These are phyloP conservation scores for Cerastis rubricosa DNA, from an alignment of 2,888 invertebrate species.

Conservation along the genomic window DNA sequence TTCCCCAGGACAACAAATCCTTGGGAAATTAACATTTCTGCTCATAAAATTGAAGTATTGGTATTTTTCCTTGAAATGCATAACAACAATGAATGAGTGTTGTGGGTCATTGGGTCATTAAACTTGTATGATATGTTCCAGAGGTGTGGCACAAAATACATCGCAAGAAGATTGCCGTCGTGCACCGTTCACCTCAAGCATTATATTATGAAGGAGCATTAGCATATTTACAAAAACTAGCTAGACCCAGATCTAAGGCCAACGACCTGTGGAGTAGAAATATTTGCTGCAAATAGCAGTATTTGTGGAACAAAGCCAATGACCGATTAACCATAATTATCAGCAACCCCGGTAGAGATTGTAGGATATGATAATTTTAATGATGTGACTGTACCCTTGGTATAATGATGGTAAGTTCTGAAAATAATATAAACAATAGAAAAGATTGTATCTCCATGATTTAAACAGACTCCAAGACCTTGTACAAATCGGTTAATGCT, in stretches of 20 bases:
- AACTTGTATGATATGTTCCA: conserved; percentile 51
- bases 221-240: conserved; percentile 72
- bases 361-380: conserved; percentile 32
- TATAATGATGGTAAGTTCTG: conserved; percentile 25
- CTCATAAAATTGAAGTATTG: not conserved
- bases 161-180: conserved; percentile 67
- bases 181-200: conserved; percentile 68
- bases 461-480: conserved; percentile 59
- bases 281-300: conserved; percentile 40
- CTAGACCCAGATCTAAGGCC: conserved; percentile 65
- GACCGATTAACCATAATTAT: conserved; percentile 51
- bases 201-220: conserved; percentile 67
- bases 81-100: conserved; percentile 11
- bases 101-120: conserved; percentile 70
- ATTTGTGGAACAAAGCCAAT: conserved; percentile 39
- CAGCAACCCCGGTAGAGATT: conserved; percentile 54
- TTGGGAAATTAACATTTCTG: not conserved
- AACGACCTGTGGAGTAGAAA: conserved; percentile 60
- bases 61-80: conserved; percentile 8
- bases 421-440: conserved; percentile 40
- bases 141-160: conserved; percentile 68
- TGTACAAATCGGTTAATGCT: conserved; percentile 67
- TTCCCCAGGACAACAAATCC: not conserved
- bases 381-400: conserved; percentile 47
- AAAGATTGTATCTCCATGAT: conserved; percentile 49